These are phyloP conservation scores for Myripristis jacobus DNA, from an alignment of 2,797 vertebrate species.

Conservation along the genomic window DNA sequence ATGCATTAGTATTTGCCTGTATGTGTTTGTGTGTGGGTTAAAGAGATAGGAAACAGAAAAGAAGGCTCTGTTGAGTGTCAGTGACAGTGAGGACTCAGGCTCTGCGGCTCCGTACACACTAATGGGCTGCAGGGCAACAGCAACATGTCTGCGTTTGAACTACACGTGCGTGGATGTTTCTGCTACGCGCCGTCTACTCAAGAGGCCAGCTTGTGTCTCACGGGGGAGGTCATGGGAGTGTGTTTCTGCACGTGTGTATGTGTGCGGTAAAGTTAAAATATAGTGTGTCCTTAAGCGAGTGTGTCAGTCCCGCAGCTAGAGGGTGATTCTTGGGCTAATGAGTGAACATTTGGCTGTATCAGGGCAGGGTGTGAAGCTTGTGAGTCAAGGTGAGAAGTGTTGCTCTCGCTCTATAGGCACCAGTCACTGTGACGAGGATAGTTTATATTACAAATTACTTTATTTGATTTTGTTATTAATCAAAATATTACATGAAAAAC, in stretches of 20 bases:
- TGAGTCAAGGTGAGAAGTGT: no score
- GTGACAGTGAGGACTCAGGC: constrained; percentile 18
- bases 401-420: no score
- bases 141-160: constrained; percentile 27
- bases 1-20: constrained; percentile 25
- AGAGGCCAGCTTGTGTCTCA: constrained; percentile 16
- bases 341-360: background rate
- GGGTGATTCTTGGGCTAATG: background rate
- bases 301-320: no score
- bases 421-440: no score
- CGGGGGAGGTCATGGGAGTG: background rate
- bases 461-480: no score
- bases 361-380: background rate
- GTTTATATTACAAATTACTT: no score
- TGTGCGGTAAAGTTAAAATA: background rate
- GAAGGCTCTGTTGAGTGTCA: constrained; percentile 52
- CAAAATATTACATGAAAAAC: no score
- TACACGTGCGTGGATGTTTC: constrained; percentile 1
- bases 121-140: constrained; percentile 23
- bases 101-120: constrained; percentile 14
- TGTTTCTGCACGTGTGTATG: background rate
- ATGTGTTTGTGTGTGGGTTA: constrained; percentile 25
- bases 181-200: background rate
- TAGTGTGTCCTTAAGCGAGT: no score
- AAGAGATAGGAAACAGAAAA: constrained; percentile 44